phyloP scores from a whole-genome alignment of 1,140 invertebrate genomes.

The Hermetia illucens region DNA sequence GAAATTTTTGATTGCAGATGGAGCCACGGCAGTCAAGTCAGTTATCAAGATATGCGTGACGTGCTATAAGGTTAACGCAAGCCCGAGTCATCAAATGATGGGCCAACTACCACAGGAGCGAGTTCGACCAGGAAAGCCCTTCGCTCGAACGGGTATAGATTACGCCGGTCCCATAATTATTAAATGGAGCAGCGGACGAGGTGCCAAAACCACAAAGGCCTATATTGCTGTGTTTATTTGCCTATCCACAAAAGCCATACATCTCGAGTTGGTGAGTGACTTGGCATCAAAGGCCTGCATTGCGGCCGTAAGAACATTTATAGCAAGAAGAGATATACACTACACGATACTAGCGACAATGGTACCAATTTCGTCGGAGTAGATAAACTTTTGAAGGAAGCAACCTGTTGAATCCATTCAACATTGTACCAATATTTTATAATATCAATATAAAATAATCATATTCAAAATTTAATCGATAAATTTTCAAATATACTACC shows the following conservation, averaged over 20 bases:
- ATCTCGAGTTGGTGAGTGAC: slow-evolving; percentile 18
- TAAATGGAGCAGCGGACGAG: slow-evolving; percentile 1
- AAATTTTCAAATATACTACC: no score
- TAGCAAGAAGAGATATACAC: slow-evolving; percentile 16
- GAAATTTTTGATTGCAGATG: no score
- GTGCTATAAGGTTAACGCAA: no score
- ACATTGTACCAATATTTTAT: no score
- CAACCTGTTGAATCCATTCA: no score
- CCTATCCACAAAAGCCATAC: slow-evolving; percentile 12
- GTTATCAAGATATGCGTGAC: no score
- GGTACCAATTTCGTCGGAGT: slow-evolving; percentile 21
- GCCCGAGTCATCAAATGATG: no score
- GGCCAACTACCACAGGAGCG: no score
- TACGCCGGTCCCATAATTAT: slow-evolving; percentile 8
- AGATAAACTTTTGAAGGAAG: neutral
- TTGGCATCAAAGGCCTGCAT: slow-evolving; percentile 19
- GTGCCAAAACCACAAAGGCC: slow-evolving; percentile 9
- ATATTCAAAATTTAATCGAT: no score
- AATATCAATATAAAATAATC: no score
- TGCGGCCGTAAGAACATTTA: slow-evolving; percentile 19
- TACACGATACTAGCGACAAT: slow-evolving; percentile 19
- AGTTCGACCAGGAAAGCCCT: no score
- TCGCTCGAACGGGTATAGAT: slow-evolving; percentile 5
- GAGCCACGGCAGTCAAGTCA: no score
- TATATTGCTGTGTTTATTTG: slow-evolving; percentile 21